These are phyloP conservation scores for Diarsia dahlii DNA, from an alignment of 2,888 invertebrate genomes.

Conservation along the genomic window DNA sequence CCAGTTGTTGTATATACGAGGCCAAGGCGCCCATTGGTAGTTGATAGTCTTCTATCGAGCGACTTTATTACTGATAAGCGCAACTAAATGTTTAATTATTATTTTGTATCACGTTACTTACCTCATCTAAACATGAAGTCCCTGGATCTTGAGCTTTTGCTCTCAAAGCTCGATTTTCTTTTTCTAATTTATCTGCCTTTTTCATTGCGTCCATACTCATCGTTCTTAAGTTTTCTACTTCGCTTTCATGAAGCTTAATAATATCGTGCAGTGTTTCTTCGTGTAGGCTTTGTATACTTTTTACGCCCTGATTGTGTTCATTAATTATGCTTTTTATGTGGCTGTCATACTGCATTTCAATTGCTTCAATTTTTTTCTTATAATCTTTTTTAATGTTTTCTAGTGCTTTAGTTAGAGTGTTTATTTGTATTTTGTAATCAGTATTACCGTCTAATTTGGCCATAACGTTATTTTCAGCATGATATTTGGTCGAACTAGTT, in stretches of 20 bases:
- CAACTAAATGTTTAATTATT: not conserved
- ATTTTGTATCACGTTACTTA: conserved; percentile 52
- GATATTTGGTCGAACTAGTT: conserved; percentile 61
- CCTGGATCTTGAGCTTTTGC: conserved; percentile 69
- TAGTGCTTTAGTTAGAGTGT: conserved; percentile 76
- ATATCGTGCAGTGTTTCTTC: conserved; percentile 88
- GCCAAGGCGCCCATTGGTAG: too few relatives aligned
- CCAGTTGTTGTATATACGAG: too few relatives aligned
- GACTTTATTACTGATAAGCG: too few relatives aligned
- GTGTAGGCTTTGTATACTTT: conserved; percentile 89
- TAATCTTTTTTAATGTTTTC: conserved; percentile 82
- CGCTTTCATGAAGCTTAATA: conserved; percentile 87
- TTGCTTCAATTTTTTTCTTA: conserved; percentile 83
- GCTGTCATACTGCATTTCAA: conserved; percentile 89
- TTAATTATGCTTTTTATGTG: conserved; percentile 89
- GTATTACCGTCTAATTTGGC: conserved; percentile 74
- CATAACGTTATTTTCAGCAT: conserved; percentile 72
- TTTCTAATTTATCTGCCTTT: conserved; percentile 84
- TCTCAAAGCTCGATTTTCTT: conserved; percentile 80
- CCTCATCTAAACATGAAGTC: conserved; percentile 73
- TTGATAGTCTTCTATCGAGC: too few relatives aligned
- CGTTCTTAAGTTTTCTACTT: conserved; percentile 86
- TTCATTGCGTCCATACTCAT: conserved; percentile 87
- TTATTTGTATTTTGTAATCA: conserved; percentile 80
- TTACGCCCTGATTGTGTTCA: conserved; percentile 90